These are phyloP conservation scores for Dunckerocampus dactyliophorus DNA, from an alignment of 2,113 vertebrate genomes.

Conservation along the genomic window DNA sequence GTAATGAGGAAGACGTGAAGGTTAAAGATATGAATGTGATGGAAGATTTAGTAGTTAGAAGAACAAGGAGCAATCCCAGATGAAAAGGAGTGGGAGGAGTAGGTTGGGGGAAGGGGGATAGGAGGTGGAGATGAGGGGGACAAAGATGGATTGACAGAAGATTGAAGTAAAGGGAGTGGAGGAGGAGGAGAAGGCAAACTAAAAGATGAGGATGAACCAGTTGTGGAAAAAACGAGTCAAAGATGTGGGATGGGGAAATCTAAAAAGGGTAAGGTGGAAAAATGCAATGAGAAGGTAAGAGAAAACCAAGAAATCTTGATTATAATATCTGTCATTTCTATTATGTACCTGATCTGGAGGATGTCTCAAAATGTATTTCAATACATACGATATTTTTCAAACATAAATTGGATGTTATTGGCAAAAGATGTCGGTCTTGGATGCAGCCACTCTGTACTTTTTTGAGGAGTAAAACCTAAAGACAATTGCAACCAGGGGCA, in stretches of 20 bases:
- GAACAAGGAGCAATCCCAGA: background rate
- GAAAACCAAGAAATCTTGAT: background rate
- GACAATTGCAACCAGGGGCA: too few species aligned
- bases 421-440: background rate
- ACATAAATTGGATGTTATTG: too few species aligned
- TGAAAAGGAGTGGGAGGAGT: constrained; percentile 9
- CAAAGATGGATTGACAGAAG: constrained; percentile 7
- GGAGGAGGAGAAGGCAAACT: background rate
- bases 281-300: background rate
- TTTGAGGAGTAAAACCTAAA: too few species aligned
- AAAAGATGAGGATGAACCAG: constrained; percentile 4
- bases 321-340: too few species aligned
- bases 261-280: background rate
- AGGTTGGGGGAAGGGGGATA: background rate
- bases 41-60: background rate
- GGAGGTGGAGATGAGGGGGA: background rate
- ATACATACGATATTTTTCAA: too few species aligned
- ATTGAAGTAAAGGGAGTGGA: constrained; percentile 9
- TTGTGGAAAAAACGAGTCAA: background rate
- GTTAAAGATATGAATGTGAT: constrained; percentile 17
- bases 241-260: background rate
- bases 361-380: too few species aligned
- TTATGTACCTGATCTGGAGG: too few species aligned
- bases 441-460: too few species aligned
- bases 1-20: constrained; percentile 12